Percentiles rank a stretch among this genome's conserved stretches.
These are phyloP conservation scores for Fringilla coelebs DNA, from an alignment of 2,797 vertebrate genomes.

Conservation along the genomic window DNA sequence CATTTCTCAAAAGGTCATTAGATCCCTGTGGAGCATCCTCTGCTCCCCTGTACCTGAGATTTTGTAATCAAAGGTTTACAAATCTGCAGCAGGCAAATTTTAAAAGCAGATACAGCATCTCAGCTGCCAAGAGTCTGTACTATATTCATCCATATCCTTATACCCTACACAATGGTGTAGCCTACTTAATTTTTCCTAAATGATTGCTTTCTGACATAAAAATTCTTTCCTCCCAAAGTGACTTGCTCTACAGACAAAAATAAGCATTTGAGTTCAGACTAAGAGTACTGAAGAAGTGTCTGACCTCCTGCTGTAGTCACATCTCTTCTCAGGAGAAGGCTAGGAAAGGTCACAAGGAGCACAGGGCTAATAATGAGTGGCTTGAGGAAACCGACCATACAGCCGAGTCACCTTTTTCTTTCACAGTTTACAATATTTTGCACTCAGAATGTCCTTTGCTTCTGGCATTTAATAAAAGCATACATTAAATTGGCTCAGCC, in stretches of 20 bases:
- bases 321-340: background rate
- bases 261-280: background rate
- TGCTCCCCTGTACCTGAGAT: background rate
- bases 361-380: background rate
- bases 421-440: background rate
- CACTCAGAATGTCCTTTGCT: background rate
- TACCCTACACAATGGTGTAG: background rate
- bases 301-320: background rate
- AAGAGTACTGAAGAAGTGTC: background rate
- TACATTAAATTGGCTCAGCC: background rate
- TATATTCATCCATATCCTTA: background rate
- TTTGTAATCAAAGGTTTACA: background rate
- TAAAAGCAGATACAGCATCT: background rate
- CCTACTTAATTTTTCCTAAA: slow-evolving; percentile 8
- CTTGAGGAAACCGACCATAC: background rate
- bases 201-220: background rate
- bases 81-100: background rate
- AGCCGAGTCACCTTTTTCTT: background rate
- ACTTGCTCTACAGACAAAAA: background rate
- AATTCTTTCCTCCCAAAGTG: background rate
- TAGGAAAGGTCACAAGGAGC: background rate
- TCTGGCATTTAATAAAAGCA: background rate
- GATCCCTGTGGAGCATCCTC: background rate
- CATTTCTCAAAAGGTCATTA: background rate
- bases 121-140: background rate